phyloP scores from a whole-genome alignment of 2,888 invertebrate species.

The Onchidella celtica region DNA sequence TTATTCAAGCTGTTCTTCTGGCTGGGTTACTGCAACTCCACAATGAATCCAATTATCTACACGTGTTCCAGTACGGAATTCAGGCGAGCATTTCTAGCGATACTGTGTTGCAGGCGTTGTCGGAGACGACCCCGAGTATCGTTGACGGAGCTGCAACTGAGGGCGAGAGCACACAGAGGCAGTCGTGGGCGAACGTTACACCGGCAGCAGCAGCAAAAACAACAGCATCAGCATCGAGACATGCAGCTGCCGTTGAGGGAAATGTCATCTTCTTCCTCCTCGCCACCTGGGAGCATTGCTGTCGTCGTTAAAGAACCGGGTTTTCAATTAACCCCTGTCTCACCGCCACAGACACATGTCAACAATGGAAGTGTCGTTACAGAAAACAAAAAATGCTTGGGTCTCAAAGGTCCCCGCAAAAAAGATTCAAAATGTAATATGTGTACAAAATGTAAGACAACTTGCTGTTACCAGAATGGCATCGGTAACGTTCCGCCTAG shows the following conservation, averaged over 20 bases:
- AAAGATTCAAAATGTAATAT: neutral
- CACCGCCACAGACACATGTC: neutral
- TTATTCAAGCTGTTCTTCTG: constrained; percentile 85
- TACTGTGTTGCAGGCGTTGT: constrained; percentile 76
- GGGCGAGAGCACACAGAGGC: neutral
- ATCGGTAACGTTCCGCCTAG: neutral
- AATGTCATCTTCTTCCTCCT: constrained; percentile 25
- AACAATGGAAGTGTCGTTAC: neutral
- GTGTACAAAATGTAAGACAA: neutral
- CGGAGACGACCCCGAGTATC: constrained; percentile 9
- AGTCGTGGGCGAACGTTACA: neutral
- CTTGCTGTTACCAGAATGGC: neutral
- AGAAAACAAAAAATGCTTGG: neutral
- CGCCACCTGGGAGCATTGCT: neutral
- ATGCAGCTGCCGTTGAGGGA: constrained; percentile 19
- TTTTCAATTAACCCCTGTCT: neutral
- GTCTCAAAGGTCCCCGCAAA: neutral
- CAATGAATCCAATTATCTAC: constrained; percentile 86
- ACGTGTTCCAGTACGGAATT: constrained; percentile 83
- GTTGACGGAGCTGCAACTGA: constrained; percentile 17
- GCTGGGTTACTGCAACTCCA: constrained; percentile 87
- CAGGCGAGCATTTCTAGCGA: constrained; percentile 81
- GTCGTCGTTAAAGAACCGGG: neutral
- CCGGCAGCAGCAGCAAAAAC: neutral
- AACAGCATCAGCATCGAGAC: too few species aligned